Percentiles rank a stretch among this genome's conserved stretches.
These are phyloP conservation scores for Drosophila neonasuta DNA, from an alignment of 2,888 invertebrate species.

Conservation along the genomic window DNA sequence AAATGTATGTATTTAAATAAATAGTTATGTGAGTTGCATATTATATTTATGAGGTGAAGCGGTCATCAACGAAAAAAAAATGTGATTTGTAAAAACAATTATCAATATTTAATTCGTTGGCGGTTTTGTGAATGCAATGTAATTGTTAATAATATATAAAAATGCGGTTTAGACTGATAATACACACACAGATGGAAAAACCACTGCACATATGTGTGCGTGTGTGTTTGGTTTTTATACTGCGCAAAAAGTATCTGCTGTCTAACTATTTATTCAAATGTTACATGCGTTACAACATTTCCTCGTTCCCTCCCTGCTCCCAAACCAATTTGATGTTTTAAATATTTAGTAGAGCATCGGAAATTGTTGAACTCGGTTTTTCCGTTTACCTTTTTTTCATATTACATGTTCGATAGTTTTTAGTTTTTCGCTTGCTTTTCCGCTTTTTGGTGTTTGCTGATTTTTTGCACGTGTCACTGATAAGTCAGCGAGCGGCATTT, in stretches of 20 bases:
- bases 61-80: conserved; percentile 22
- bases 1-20: conserved; percentile 9
- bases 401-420: not conserved
- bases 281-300: conserved; percentile 5
- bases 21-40: conserved; percentile 1
- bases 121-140: conserved; percentile 61
- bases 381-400: conserved; percentile 1
- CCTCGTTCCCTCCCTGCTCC: not conserved
- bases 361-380: conserved; percentile 9
- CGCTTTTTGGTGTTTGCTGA: conserved; percentile 4
- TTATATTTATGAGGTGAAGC: conserved; percentile 36
- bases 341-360: conserved; percentile 8
- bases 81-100: conserved; percentile 65
- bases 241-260: conserved; percentile 9
- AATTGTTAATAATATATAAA: conserved; percentile 67
- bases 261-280: conserved; percentile 14
- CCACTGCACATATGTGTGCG: not conserved
- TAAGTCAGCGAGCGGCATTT: conserved; percentile 40
- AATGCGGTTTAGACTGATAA: conserved; percentile 63
- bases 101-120: conserved; percentile 72
- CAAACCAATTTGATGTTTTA: conserved; percentile 16
- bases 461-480: conserved; percentile 33
- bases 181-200: conserved; percentile 8
- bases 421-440: not conserved
- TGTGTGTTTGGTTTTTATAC: not conserved